A percentile compares a stretch with the other conserved stretches of the same genome.
Conservation (phyloP, 2,888 invertebrate species). For the Epistrophella euchroma region DNA sequence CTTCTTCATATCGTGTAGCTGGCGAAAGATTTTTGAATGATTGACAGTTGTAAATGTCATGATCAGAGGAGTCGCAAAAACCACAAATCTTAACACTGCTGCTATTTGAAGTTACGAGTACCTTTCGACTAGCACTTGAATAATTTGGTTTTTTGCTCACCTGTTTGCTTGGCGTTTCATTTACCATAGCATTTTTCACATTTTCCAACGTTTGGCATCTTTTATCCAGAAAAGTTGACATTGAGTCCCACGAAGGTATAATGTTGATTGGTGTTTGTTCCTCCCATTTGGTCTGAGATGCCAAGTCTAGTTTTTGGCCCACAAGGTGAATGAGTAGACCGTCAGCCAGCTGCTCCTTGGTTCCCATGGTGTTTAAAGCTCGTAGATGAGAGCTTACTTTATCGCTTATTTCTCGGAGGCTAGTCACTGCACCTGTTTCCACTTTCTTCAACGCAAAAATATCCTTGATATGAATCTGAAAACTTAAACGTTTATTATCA, state of each 20-base stretch:
- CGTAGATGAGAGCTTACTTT: neutral
- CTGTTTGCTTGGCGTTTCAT: too few species aligned
- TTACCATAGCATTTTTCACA: too few species aligned
- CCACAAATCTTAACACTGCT: neutral
- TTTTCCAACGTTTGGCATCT: neutral
- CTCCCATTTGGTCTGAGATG: neutral
- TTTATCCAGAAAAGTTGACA: neutral
- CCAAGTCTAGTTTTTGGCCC: neutral
- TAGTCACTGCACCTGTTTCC: neutral
- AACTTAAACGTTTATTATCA: neutral
- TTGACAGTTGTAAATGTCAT: neutral
- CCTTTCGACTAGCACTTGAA: too few species aligned
- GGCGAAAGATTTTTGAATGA: too few species aligned
- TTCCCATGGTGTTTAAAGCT: neutral
- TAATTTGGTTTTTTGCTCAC: too few species aligned
- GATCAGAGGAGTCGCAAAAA: neutral
- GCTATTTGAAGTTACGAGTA: neutral
- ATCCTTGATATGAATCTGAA: neutral
- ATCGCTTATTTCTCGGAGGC: neutral
- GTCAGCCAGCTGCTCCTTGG: neutral
- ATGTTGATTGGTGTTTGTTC: neutral
- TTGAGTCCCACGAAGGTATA: neutral
- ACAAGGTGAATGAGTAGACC: neutral
- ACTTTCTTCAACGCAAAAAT: neutral
- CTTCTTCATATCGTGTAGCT: too few species aligned